Conservation (phyloP, 2,888 invertebrate species). For the Drosophila siamana region DNA sequence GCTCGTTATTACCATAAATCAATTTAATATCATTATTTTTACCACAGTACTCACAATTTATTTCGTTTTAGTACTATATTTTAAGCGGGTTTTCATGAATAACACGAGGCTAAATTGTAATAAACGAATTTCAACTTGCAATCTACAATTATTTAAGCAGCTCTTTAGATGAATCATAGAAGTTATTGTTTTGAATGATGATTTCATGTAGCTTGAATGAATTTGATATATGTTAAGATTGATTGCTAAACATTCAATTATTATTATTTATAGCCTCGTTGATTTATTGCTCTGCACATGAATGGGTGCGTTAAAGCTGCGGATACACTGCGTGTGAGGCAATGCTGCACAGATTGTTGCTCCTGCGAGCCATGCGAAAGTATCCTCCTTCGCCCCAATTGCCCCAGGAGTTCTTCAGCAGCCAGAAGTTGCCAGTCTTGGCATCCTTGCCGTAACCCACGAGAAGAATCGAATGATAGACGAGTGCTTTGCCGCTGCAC, state of each 20-base stretch:
- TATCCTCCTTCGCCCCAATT: conserved; percentile 99
- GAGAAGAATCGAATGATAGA: conserved; percentile 12
- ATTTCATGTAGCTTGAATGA: no score
- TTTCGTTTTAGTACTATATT: no score
- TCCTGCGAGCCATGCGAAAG: conserved; percentile 91
- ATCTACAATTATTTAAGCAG: no score
- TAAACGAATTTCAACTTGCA: no score
- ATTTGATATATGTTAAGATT: no score
- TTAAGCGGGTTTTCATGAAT: background rate
- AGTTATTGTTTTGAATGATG: no score
- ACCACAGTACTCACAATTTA: no score
- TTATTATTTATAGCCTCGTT: background rate
- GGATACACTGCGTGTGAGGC: conserved; percentile 17
- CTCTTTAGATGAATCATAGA: background rate
- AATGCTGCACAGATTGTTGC: conserved; percentile 15
- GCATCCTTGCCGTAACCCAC: conserved; percentile 27
- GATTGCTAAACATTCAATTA: no score
- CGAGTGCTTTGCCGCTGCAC: background rate
- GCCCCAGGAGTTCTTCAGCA: conserved; percentile 97
- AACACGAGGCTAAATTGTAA: background rate
- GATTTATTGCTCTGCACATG: background rate
- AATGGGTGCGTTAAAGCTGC: background rate
- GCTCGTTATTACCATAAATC: no score
- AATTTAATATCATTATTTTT: no score
- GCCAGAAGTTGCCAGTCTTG: conserved; percentile 93